A percentile compares a stretch with the other conserved stretches of the same genome.
phyloP scores from a whole-genome alignment of 1,140 invertebrate genomes.

The Drosophila suzukii region DNA sequence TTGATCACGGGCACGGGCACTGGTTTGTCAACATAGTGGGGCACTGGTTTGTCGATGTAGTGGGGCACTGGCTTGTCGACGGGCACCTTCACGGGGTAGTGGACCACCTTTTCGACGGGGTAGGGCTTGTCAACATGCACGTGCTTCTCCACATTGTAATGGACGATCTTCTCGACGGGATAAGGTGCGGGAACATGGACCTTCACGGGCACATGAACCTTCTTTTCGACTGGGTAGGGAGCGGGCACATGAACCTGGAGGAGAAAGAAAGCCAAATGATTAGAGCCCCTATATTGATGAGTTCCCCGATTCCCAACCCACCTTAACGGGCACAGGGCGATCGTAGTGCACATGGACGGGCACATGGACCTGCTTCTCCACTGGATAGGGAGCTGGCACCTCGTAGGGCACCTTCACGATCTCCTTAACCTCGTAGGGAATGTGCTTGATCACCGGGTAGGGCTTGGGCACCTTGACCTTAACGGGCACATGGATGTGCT shows the following conservation, averaged over 20 bases:
- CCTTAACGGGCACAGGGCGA: constrained; percentile 87
- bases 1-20: constrained; percentile 87
- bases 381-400: constrained; percentile 87
- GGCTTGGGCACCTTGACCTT: constrained; percentile 87
- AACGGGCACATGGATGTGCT: constrained; percentile 86
- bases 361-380: constrained; percentile 87
- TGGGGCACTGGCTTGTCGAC: constrained; percentile 88
- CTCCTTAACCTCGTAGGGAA: constrained; percentile 88
- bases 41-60: constrained; percentile 87
- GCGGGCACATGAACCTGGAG: constrained; percentile 88
- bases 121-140: constrained; percentile 89
- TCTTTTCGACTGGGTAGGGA: constrained; percentile 88
- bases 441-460: constrained; percentile 87
- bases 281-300: neutral
- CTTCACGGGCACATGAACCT: constrained; percentile 88
- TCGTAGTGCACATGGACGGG: constrained; percentile 88
- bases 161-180: constrained; percentile 90
- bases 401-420: constrained; percentile 87
- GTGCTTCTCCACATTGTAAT: constrained; percentile 88
- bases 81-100: constrained; percentile 89
- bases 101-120: constrained; percentile 90
- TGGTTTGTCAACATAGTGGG: constrained; percentile 88
- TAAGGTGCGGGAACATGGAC: constrained; percentile 89
- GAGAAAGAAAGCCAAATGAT: neutral
- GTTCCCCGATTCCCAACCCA: constrained; percentile 7